phyloP scores from a whole-genome alignment of 2,113 vertebrate genomes.

The Ia io region DNA sequence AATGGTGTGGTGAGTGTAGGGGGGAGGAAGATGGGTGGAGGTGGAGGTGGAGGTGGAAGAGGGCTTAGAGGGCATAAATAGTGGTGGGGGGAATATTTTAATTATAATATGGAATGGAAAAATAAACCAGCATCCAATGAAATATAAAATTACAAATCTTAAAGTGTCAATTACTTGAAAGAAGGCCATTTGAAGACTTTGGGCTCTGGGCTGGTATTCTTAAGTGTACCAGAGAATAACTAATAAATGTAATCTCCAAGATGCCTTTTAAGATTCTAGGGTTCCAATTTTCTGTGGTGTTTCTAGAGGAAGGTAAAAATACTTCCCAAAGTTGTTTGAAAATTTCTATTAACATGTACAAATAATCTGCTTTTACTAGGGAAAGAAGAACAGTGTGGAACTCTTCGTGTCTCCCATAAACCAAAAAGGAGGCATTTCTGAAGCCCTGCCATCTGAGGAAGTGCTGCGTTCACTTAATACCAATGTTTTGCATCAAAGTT shows the following conservation, averaged over 20 bases:
- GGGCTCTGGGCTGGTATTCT: neutral
- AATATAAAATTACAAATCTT: neutral
- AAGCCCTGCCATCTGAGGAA: conserved; percentile 89
- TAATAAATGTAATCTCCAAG: neutral
- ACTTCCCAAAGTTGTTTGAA: neutral
- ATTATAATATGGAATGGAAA: neutral
- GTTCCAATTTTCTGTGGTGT: neutral
- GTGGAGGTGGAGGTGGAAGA: neutral
- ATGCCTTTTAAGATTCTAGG: neutral
- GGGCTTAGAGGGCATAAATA: neutral
- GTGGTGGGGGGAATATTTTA: neutral
- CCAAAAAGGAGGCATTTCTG: conserved; percentile 83
- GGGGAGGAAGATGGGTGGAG: too few relatives aligned
- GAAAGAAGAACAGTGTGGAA: conserved; percentile 92
- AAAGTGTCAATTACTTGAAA: neutral
- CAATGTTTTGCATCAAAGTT: conserved; percentile 89
- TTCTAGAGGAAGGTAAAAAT: neutral
- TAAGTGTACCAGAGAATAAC: neutral
- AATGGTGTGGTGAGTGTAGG: neutral
- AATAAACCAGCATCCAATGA: neutral
- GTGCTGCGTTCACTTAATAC: conserved; percentile 93
- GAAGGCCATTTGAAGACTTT: neutral
- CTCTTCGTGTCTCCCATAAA: conserved; percentile 91
- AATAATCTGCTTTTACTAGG: conserved; percentile 79
- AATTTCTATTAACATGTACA: neutral